A percentile compares a stretch with the other conserved stretches of the same genome.
phyloP scores from a whole-genome alignment of 2,797 vertebrate genomes.

The Muscicapa striata region DNA sequence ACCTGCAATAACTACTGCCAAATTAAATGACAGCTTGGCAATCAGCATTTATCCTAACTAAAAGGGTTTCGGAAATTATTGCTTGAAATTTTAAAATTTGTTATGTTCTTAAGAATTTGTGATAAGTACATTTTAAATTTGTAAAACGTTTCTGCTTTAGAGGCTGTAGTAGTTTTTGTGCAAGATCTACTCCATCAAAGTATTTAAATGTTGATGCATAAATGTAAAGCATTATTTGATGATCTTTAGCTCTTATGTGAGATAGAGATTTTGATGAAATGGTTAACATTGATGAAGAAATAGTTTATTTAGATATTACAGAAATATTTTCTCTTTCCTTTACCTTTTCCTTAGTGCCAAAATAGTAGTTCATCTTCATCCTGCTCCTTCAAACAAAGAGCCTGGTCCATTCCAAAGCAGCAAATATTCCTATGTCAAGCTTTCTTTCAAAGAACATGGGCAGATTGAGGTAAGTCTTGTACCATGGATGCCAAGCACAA shows the following conservation, averaged over 20 bases:
- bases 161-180: neutral
- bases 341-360: conserved; percentile 84
- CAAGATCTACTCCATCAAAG: neutral
- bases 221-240: neutral
- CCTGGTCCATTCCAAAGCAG: conserved; percentile 94
- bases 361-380: conserved; percentile 94
- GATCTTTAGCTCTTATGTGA: neutral
- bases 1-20: neutral
- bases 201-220: neutral
- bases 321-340: neutral
- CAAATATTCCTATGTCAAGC: conserved; percentile 91
- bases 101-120: neutral
- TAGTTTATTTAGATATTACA: neutral
- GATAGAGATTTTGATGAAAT: neutral
- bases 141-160: neutral
- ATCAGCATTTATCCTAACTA: neutral
- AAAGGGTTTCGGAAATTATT: neutral
- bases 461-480: conserved; percentile 89
- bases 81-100: neutral
- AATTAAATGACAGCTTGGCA: neutral
- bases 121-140: neutral
- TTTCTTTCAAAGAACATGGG: conserved; percentile 97
- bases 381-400: conserved; percentile 85
- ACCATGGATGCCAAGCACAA: neutral
- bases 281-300: neutral